These are phyloP conservation scores for Agonopterix alstromeriana DNA, from an alignment of 2,888 invertebrate species.

Conservation along the genomic window DNA sequence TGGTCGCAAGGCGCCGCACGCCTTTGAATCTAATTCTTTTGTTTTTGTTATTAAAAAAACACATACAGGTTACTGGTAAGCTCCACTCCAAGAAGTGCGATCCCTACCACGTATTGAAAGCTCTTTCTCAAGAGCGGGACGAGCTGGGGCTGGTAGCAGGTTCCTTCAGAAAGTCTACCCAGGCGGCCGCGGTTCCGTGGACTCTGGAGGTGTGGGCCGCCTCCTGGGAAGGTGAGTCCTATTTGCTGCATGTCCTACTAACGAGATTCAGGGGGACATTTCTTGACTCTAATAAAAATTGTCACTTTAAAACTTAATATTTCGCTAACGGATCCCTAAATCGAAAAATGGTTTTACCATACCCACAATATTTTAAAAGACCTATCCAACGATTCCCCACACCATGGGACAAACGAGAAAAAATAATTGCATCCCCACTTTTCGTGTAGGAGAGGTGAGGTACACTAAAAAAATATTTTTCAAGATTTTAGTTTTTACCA, in stretches of 20 bases:
- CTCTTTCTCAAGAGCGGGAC: slow-evolving; percentile 9
- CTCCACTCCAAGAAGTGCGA: slow-evolving; percentile 13
- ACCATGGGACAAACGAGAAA: too few species aligned
- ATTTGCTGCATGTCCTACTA: background rate
- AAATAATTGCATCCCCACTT: too few species aligned
- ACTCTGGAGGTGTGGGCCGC: slow-evolving; percentile 6
- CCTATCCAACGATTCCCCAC: too few species aligned
- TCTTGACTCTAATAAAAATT: background rate
- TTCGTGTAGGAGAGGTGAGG: too few species aligned
- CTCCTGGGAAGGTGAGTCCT: background rate
- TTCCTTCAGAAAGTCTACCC: slow-evolving; percentile 10
- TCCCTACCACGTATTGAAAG: slow-evolving; percentile 9
- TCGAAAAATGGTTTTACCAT: too few species aligned
- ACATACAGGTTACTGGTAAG: slow-evolving; percentile 8
- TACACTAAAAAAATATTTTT: too few species aligned
- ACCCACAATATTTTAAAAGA: too few species aligned
- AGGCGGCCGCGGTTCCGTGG: slow-evolving; percentile 1
- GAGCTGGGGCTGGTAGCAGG: slow-evolving; percentile 9
- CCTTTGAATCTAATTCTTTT: slow-evolving; percentile 3
- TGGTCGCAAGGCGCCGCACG: background rate
- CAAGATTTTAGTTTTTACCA: too few species aligned
- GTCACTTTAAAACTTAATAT: too few species aligned
- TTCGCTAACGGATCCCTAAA: too few species aligned
- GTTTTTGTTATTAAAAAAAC: slow-evolving; percentile 9
- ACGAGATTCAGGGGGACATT: background rate